Percentiles rank a stretch among this genome's conserved stretches.
These are phyloP conservation scores for Microcebus ravelobensis DNA, from an alignment of 2,113 vertebrate genomes.

Conservation along the genomic window DNA sequence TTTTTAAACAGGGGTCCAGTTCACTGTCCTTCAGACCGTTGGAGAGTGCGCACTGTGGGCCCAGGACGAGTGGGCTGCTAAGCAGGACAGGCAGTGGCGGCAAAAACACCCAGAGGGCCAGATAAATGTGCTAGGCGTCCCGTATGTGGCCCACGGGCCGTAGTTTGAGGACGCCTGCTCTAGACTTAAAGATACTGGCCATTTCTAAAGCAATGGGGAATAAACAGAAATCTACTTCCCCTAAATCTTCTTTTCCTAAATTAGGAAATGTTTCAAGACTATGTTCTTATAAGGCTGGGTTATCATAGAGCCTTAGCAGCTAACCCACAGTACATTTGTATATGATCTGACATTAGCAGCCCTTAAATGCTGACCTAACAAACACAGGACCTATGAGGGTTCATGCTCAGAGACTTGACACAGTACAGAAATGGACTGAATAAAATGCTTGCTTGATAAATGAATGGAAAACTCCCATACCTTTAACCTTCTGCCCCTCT, in stretches of 20 bases:
- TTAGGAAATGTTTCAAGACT: neutral
- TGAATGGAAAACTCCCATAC: neutral
- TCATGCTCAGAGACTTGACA: neutral
- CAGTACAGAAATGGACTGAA: neutral
- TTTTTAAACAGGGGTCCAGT: too few relatives aligned
- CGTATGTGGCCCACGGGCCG: too few relatives aligned
- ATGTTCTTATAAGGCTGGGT: neutral
- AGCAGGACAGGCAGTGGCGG: too few relatives aligned
- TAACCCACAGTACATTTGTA: neutral
- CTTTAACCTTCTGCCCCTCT: neutral
- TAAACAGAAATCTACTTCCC: neutral
- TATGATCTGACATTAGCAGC: neutral
- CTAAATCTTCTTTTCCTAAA: neutral
- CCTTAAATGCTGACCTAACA: neutral
- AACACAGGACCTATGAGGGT: neutral
- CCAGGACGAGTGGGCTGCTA: too few relatives aligned
- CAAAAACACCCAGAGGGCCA: too few relatives aligned
- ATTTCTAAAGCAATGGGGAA: slow-evolving; percentile 29
- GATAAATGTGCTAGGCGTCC: too few relatives aligned
- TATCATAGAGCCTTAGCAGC: neutral
- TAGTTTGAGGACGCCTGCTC: neutral
- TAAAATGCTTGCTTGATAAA: neutral
- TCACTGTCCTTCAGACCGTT: too few relatives aligned
- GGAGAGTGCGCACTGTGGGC: too few relatives aligned
- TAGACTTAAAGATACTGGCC: neutral